phyloP scores from a whole-genome alignment of 2,113 vertebrate species.

The Plecotus auritus region DNA sequence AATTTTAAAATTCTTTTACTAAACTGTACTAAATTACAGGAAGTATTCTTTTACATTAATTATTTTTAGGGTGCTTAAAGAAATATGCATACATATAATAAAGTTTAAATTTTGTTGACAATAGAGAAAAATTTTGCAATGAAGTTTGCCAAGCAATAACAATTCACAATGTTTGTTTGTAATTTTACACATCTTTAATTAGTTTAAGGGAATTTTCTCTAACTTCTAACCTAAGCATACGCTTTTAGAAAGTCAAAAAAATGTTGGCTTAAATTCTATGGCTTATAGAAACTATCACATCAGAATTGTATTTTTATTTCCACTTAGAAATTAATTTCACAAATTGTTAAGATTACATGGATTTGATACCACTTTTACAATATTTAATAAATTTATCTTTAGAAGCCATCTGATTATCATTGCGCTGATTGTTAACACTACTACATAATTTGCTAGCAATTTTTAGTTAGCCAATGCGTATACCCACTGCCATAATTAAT shows the following conservation, averaged over 20 bases:
- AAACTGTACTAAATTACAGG: neutral
- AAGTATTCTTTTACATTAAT: neutral
- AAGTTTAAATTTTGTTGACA: neutral
- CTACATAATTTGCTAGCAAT: constrained; percentile 64
- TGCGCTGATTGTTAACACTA: constrained; percentile 29
- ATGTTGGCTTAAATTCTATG: neutral
- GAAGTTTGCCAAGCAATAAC: neutral
- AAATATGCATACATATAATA: neutral
- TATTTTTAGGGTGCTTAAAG: neutral
- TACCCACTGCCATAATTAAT: constrained; percentile 59
- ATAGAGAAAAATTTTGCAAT: neutral
- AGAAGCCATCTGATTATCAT: constrained; percentile 17
- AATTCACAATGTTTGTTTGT: neutral
- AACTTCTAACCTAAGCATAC: neutral
- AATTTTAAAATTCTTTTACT: neutral
- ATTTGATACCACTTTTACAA: neutral
- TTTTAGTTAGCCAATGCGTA: constrained; percentile 73
- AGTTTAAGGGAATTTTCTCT: neutral
- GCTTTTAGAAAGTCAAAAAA: neutral
- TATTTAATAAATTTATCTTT: neutral
- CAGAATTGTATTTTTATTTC: neutral
- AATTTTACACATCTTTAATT: constrained; percentile 28
- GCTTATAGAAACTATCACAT: neutral
- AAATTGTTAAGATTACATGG: neutral
- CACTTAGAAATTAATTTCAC: constrained; percentile 8